phyloP scores from a whole-genome alignment of 2,888 invertebrate species.

The Stenolophus ochropezus region DNA sequence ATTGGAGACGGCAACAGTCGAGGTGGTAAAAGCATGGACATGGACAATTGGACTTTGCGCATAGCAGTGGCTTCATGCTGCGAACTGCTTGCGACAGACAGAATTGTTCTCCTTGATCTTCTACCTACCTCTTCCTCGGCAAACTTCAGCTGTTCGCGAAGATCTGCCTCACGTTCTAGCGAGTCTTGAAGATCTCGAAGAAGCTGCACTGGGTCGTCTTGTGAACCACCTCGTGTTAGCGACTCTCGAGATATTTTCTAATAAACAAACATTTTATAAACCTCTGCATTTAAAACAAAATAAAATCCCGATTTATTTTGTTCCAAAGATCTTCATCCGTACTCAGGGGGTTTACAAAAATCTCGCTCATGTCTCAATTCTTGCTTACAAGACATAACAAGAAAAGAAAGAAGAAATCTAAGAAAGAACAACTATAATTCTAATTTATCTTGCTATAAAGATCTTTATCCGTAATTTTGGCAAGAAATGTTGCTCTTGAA shows the following conservation, averaged over 20 bases:
- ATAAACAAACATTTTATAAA: background rate
- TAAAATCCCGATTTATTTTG: too few relatives aligned
- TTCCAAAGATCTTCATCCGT: too few relatives aligned
- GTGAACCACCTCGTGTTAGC: constrained; percentile 85
- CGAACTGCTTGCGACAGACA: constrained; percentile 49
- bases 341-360: too few relatives aligned
- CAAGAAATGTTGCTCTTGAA: too few relatives aligned
- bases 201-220: constrained; percentile 87
- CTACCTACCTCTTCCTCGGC: constrained; percentile 90
- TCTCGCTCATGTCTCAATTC: too few relatives aligned
- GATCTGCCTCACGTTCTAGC: constrained; percentile 93
- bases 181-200: constrained; percentile 93
- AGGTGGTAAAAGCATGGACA: constrained; percentile 67
- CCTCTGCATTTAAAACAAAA: too few relatives aligned
- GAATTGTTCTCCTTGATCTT: background rate
- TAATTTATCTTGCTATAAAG: too few relatives aligned
- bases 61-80: constrained; percentile 62
- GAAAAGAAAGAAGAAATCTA: too few relatives aligned
- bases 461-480: too few relatives aligned
- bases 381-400: too few relatives aligned
- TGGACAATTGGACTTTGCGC: constrained; percentile 66
- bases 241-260: constrained; percentile 84
- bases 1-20: constrained; percentile 69
- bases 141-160: constrained; percentile 93
- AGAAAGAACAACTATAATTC: too few relatives aligned